Conservation (phyloP, 2,888 invertebrate genomes). For the Drosophila yooni region DNA sequence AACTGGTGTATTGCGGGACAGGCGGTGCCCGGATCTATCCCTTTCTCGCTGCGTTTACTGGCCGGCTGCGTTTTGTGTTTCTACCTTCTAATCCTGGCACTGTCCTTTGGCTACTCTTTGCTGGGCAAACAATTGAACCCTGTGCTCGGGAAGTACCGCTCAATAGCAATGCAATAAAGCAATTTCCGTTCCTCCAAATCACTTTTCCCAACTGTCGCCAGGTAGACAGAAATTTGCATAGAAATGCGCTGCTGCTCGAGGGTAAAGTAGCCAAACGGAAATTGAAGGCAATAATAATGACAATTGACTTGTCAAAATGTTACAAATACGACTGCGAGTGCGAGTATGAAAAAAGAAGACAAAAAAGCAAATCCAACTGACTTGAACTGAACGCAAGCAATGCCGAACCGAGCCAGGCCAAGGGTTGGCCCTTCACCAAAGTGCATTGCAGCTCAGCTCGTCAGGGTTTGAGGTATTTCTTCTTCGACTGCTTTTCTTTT, state of each 20-base stretch:
- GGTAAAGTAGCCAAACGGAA: slow-evolving; percentile 37
- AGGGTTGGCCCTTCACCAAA: slow-evolving; percentile 28
- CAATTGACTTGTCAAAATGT: slow-evolving; percentile 66
- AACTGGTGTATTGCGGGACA: slow-evolving; percentile 22
- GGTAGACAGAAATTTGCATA: slow-evolving; percentile 47
- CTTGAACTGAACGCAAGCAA: slow-evolving; percentile 1
- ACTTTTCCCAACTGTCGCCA: slow-evolving; percentile 1
- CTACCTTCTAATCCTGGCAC: slow-evolving; percentile 25
- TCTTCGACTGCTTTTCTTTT: slow-evolving; percentile 19
- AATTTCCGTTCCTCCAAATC: slow-evolving; percentile 45
- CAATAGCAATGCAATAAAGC: slow-evolving; percentile 41
- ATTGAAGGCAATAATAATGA: slow-evolving; percentile 60
- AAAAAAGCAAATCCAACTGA: slow-evolving; percentile 17
- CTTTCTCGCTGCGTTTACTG: slow-evolving; percentile 30
- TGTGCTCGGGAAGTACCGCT: slow-evolving; percentile 9
- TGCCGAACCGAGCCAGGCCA: slow-evolving; percentile 1
- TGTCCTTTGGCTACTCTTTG: slow-evolving; percentile 43
- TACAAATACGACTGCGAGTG: slow-evolving; percentile 18
- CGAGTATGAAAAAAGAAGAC: slow-evolving; percentile 1
- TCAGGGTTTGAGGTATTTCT: slow-evolving; percentile 28
- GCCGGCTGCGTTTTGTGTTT: slow-evolving; percentile 24
- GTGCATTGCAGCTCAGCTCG: slow-evolving; percentile 15
- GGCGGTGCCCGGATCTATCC: slow-evolving; percentile 57
- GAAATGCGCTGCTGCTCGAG: slow-evolving; percentile 29
- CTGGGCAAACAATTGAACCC: slow-evolving; percentile 49